Percentiles rank a stretch among this genome's conserved stretches.
Conservation (phyloP, 1,140 invertebrate genomes). For the Drosophila novamexicana region DNA sequence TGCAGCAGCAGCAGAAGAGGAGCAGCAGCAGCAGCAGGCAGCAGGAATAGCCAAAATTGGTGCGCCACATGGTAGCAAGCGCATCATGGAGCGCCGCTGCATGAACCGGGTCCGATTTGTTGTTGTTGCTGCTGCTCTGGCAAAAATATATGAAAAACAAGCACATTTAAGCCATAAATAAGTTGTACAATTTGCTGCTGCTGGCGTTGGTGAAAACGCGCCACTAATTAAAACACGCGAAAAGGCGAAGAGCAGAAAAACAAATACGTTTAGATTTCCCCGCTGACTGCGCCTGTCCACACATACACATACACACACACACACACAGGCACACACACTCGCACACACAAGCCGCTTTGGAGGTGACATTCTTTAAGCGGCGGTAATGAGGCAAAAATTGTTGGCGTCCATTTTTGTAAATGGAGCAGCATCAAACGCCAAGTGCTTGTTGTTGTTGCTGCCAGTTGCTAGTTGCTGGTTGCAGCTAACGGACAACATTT, state of each 20-base stretch:
- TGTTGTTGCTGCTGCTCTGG: conserved; percentile 11
- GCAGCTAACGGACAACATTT: conserved; percentile 78
- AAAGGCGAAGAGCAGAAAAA: conserved; percentile 31
- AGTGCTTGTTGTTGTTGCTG: conserved; percentile 42
- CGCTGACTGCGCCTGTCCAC: conserved; percentile 25
- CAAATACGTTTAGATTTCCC: conserved; percentile 54
- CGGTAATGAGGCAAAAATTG: conserved; percentile 77
- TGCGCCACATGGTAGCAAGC: conserved; percentile 63
- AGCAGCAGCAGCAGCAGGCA: conserved; percentile 38
- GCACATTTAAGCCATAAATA: conserved; percentile 44
- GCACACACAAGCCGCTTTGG: background rate
- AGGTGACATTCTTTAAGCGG: conserved; percentile 70
- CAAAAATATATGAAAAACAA: conserved; percentile 14
- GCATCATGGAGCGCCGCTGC: conserved; percentile 50
- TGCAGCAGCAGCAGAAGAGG: conserved; percentile 8
- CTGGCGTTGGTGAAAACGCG: conserved; percentile 28
- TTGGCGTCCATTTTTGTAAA: conserved; percentile 70
- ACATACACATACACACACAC: conserved; percentile 17
- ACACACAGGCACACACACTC: conserved; percentile 4
- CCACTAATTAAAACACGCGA: conserved; percentile 67
- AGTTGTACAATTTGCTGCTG: conserved; percentile 7
- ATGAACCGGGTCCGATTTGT: conserved; percentile 21
- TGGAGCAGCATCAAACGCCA: conserved; percentile 71
- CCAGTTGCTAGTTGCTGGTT: conserved; percentile 42
- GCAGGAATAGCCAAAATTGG: conserved; percentile 52